phyloP scores from a whole-genome alignment of 2,888 invertebrate genomes.

The Acanthoscelides obtectus region DNA sequence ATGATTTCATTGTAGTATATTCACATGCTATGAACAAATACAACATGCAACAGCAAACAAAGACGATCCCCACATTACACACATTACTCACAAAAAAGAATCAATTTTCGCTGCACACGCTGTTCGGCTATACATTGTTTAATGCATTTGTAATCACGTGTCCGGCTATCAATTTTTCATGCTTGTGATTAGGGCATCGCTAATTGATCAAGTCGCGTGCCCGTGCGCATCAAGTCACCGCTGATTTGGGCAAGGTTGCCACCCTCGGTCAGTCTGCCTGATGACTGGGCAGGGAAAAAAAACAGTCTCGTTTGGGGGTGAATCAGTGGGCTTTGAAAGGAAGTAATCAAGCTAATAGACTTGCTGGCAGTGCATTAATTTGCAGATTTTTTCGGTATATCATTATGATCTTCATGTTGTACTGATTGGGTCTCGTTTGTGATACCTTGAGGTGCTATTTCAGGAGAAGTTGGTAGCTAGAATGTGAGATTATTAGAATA shows the following conservation, averaged over 20 bases:
- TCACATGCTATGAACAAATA: too few relatives aligned
- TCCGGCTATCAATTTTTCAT: neutral
- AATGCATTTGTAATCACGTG: neutral
- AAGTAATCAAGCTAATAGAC: too few relatives aligned
- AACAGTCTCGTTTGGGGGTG: neutral
- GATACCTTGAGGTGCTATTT: too few relatives aligned
- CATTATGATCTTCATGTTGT: too few relatives aligned
- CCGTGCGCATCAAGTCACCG: neutral
- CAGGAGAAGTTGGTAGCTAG: too few relatives aligned
- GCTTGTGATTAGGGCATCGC: neutral
- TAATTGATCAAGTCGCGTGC: neutral
- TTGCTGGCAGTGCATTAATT: too few relatives aligned
- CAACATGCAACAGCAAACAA: neutral
- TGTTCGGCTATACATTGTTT: neutral
- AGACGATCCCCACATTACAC: neutral
- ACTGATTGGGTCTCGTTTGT: too few relatives aligned
- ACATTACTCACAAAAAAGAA: neutral
- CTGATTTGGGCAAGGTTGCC: neutral
- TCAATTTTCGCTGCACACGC: neutral
- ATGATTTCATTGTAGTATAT: too few relatives aligned
- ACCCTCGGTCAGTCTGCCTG: neutral
- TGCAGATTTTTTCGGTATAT: too few relatives aligned
- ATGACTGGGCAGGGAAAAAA: neutral
- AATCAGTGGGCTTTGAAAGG: too few relatives aligned
- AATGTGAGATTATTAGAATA: too few relatives aligned